Base-by-base conservation (phyloP, 2,888 invertebrate species). In the Fragum whitleyi region DNA sequence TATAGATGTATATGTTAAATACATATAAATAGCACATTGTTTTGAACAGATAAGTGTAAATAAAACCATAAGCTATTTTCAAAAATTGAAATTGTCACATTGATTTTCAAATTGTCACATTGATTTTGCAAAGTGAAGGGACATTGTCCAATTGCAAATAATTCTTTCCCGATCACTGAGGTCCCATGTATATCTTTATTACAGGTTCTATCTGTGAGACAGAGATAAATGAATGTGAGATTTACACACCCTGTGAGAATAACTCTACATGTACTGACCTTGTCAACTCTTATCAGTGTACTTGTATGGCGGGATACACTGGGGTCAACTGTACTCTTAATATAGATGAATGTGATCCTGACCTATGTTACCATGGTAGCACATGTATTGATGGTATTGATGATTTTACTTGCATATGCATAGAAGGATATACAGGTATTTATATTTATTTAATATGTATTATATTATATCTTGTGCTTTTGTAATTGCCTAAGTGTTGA, bases 301-400 rank as follows among this genome's bases (percentile, higher is more conserved):
- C 36, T 3, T 89, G 89, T 79, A 19, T 59, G 0, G 69, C 77
- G 28, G 88, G 87, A 32, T 88, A 77, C 74, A 61, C 74, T 0
- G 92, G 91, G 19, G 59, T 23, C 0, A 77, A 73, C 36, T 79
- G 32, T 74, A 83, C 68, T 42, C 83, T 39, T 3, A 86, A 92
- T 57, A 87, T 92, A 3, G 78, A 91, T 62, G 90, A 91, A n/a
- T 90, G 90, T 77, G 74, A 59, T 36, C 16, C 87, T 88, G 74
- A 74, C 23, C 55, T 65, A n/a, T 75, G 81, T 81, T 36, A 59
- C 29, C 85, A 89, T 74, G 81, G 83, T 7, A 89, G 84, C 16
- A 84, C 80, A 14, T 90, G 90, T 85, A 39, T 75, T 28, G 86
- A 87, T 74, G 61, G 62, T 23, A 69, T 86, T 9, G 77, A 87